Conservation (phyloP, 2,113 vertebrate species). For the Seriola quinqueradiata region DNA sequence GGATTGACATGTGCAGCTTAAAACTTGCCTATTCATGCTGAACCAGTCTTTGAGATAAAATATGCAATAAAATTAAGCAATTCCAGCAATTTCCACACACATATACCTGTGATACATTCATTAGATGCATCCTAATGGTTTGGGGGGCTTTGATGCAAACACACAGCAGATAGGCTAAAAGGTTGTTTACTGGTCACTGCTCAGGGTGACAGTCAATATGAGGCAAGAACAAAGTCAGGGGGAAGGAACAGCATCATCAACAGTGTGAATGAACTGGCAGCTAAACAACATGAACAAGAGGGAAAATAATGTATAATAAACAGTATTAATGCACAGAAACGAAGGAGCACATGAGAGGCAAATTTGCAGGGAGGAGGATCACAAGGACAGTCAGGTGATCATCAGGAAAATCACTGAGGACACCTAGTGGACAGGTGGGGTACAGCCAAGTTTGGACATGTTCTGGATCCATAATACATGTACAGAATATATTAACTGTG, state of each 20-base stretch:
- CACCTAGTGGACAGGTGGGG: slow-evolving; percentile 62
- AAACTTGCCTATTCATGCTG: slow-evolving; percentile 13
- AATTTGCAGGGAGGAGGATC: neutral
- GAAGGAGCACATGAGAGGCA: neutral
- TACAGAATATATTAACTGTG: neutral
- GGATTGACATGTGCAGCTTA: slow-evolving; percentile 4
- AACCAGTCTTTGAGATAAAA: slow-evolving; percentile 18
- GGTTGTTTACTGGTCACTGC: neutral
- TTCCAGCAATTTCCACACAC: neutral
- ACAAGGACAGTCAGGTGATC: slow-evolving; percentile 17
- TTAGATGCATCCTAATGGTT: neutral
- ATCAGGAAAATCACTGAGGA: neutral
- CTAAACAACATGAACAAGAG: neutral
- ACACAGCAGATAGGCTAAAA: neutral
- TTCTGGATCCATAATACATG: neutral
- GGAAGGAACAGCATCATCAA: neutral
- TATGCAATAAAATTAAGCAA: neutral
- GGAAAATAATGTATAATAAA: neutral
- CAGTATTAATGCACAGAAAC: neutral
- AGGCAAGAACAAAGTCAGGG: neutral
- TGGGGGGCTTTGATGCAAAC: neutral
- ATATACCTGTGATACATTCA: neutral
- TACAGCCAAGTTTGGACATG: neutral
- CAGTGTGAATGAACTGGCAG: neutral
- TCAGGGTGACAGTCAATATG: neutral